These are phyloP conservation scores for Xiphorhynchus elegans DNA, from an alignment of 2,113 vertebrate genomes.

Conservation along the genomic window DNA sequence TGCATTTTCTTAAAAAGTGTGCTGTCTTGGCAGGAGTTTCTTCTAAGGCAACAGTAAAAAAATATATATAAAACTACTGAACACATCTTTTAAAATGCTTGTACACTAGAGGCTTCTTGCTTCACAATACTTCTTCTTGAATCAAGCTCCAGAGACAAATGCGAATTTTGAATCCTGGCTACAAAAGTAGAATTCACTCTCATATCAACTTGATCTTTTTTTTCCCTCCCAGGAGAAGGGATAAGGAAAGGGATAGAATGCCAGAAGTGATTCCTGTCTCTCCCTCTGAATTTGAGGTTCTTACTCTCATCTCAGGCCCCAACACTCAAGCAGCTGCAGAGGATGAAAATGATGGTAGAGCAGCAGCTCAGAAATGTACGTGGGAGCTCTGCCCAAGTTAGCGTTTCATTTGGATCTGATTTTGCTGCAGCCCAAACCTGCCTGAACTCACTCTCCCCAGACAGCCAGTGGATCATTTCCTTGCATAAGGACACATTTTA, in stretches of 20 bases:
- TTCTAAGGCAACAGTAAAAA: slow-evolving; percentile 43
- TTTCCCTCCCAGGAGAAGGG: background rate
- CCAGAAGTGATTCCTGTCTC: background rate
- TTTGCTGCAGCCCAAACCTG: background rate
- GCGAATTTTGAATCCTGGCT: slow-evolving; percentile 7
- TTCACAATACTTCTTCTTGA: slow-evolving; percentile 18
- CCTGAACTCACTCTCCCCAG: background rate
- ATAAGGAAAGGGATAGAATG: background rate
- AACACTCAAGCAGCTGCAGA: background rate
- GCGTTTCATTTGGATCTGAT: background rate
- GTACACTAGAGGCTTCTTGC: slow-evolving; percentile 8
- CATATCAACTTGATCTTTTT: background rate
- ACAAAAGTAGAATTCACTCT: background rate
- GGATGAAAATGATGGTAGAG: background rate
- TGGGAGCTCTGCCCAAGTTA: background rate
- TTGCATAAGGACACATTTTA: background rate
- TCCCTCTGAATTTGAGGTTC: background rate
- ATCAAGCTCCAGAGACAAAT: background rate
- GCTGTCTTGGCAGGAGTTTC: slow-evolving; percentile 20
- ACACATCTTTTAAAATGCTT: slow-evolving; percentile 8
- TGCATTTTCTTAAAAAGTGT: slow-evolving; percentile 22
- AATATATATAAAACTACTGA: slow-evolving; percentile 14
- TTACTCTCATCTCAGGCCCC: background rate
- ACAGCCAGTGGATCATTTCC: background rate
- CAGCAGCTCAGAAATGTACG: background rate